These are phyloP conservation scores for Bubo blakistoni DNA, from an alignment of 2,113 vertebrate species.

Conservation along the genomic window DNA sequence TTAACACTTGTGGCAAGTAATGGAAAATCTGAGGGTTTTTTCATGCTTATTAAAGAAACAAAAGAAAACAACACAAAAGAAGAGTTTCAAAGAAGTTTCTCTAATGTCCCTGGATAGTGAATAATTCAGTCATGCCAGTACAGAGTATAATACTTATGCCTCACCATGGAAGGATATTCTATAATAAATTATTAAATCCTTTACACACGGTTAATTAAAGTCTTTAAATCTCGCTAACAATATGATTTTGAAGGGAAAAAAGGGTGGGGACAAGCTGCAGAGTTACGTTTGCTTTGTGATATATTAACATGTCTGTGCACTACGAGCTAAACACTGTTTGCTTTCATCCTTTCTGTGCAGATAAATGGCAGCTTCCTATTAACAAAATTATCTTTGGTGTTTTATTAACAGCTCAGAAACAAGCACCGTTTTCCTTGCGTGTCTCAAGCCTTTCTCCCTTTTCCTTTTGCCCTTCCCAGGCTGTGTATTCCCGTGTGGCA, in stretches of 20 bases:
- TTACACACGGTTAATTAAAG: conserved; percentile 75
- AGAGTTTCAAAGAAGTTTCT: conserved; percentile 60
- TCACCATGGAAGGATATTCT: conserved; percentile 73
- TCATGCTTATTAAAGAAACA: conserved; percentile 34
- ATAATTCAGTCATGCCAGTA: conserved; percentile 82
- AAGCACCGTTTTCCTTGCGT: conserved; percentile 45
- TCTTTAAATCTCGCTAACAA: conserved; percentile 52
- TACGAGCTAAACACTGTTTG: not conserved
- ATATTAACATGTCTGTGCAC: conserved; percentile 2
- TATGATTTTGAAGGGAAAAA: conserved; percentile 6
- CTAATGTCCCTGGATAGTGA: conserved; percentile 74
- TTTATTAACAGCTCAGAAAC: not conserved
- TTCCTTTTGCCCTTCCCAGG: conserved; percentile 65
- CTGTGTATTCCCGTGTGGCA: conserved; percentile 95
- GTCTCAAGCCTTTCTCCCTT: not conserved
- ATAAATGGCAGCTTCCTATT: conserved; percentile 25
- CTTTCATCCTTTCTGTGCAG: conserved; percentile 5
- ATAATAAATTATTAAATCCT: conserved; percentile 83
- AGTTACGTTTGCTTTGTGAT: not conserved
- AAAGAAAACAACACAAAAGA: conserved; percentile 32
- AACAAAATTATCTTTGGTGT: not conserved
- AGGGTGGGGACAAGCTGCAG: not conserved
- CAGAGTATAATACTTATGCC: conserved; percentile 74
- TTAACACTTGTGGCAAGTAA: conserved; percentile 4
- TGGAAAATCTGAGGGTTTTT: conserved; percentile 25